A percentile compares a stretch with the other conserved stretches of the same genome.
These are phyloP conservation scores for Psylliodes chrysocephalus DNA, from an alignment of 2,888 invertebrate genomes.

Conservation along the genomic window DNA sequence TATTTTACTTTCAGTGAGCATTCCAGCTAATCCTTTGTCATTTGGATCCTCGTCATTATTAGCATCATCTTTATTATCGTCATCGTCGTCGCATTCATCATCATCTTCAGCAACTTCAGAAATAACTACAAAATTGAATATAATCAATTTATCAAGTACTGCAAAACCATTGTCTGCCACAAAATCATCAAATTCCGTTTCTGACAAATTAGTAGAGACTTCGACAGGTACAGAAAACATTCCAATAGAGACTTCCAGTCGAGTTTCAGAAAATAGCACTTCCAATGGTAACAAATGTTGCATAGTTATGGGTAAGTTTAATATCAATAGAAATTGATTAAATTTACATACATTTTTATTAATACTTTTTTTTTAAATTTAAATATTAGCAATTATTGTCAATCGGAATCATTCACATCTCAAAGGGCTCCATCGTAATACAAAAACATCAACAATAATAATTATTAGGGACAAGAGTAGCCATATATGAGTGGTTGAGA, in stretches of 20 bases:
- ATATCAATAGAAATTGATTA: too few species aligned
- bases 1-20: constrained; percentile 43
- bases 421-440: too few species aligned
- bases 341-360: too few species aligned
- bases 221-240: constrained; percentile 25
- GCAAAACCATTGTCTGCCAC: constrained; percentile 43
- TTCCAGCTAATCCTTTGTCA: constrained; percentile 41
- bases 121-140: constrained; percentile 23
- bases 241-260: constrained; percentile 17
- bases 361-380: too few species aligned
- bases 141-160: constrained; percentile 23
- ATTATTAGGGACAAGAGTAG: too few species aligned
- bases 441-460: too few species aligned
- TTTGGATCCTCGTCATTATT: constrained; percentile 11
- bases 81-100: constrained; percentile 32
- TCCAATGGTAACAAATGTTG: constrained; percentile 58
- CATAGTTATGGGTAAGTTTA: constrained; percentile 64
- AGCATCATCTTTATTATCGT: constrained; percentile 32
- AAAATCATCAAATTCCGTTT: constrained; percentile 7
- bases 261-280: constrained; percentile 46
- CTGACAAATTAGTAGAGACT: constrained; percentile 9
- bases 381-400: too few species aligned
- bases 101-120: constrained; percentile 38
- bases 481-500: too few species aligned
- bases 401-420: too few species aligned